These are phyloP conservation scores for Pomacea canaliculata DNA, from an alignment of 2,888 invertebrate species.

Conservation along the genomic window DNA sequence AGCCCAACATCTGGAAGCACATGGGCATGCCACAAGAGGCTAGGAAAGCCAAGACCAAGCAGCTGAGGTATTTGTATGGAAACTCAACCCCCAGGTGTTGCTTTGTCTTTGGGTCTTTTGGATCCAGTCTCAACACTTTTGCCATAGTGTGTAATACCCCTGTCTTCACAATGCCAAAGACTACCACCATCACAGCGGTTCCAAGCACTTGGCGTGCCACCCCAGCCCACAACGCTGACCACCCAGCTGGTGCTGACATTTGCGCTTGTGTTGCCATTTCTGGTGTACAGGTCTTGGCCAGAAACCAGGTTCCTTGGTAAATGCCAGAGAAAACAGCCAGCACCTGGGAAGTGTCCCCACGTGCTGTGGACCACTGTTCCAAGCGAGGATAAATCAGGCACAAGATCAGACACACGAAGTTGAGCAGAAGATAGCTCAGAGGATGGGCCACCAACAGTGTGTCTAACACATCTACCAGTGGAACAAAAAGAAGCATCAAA, in stretches of 20 bases:
- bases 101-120: conserved; percentile 73
- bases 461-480: conserved; percentile 82
- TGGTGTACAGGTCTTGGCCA: conserved; percentile 80
- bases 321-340: conserved; percentile 78
- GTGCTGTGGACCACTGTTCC: conserved; percentile 89
- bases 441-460: conserved; percentile 78
- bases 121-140: conserved; percentile 79
- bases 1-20: conserved; percentile 81
- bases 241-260: conserved; percentile 83
- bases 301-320: conserved; percentile 85
- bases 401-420: conserved; percentile 76
- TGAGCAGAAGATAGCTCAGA: conserved; percentile 77
- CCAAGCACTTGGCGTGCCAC: conserved; percentile 79
- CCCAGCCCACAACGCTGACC: conserved; percentile 67
- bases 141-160: conserved; percentile 80
- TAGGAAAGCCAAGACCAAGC: conserved; percentile 84
- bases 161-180: conserved; percentile 77
- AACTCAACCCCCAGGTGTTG: conserved; percentile 79
- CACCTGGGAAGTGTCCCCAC: conserved; percentile 91
- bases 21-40: conserved; percentile 83
- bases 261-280: conserved; percentile 77
- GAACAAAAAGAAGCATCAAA: conserved; percentile 81
- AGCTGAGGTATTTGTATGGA: conserved; percentile 86
- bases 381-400: conserved; percentile 86
- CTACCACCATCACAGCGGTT: conserved; percentile 80